Evolutionary conservation across 64 coral and sea anemone species (phyloP), one percentile per base, ranked within the genome.

Genomic region (Actinia equina): DNA sequence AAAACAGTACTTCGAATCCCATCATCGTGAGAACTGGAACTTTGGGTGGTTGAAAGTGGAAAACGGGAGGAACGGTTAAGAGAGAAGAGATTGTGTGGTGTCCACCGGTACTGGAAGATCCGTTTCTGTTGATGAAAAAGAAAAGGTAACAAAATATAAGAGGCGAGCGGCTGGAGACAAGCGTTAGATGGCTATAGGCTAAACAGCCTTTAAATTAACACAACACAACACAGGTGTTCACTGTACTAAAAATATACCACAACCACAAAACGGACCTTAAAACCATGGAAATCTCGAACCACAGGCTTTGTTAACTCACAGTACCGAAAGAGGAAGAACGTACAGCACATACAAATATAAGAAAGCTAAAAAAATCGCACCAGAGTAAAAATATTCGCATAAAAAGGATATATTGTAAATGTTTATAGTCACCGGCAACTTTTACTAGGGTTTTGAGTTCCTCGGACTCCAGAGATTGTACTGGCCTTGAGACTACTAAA

Each of bases 401-500:
- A 30, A 30, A n/a, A 74, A 74, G 12, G 69, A 74, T 74, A 74
- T n/a, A 27, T 41, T 74, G 13, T 23, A 49, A 6, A 65, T 65
- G 13, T 84, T 86, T 85, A 63, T 43, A 88, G 43, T 85, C 19
- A 95, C 94, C 90, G 82, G 86, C 82, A 89, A 85, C 84, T 84
- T 84, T n/a, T 91, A 16, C 84, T 52, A 27, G 71, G 83, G 57
- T 54, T 93, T 51, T 90, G 88, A 27, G 89, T 85, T 90, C 79
- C 89, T 82, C 91, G 85, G 76, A 90, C 82, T 59, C 91, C 83
- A 52, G 94, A 58, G 60, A 83, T 70, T n/a, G 45, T 57, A 93
- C 88, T 89, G 27, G 94, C 91, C 89, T 97, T 97, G 52, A 97
- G 51, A 60, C 74, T 89, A 62, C 80, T 90, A 90, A 97, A 97